These are phyloP conservation scores for Diplazon laetatorius DNA, from an alignment of 2,888 invertebrate genomes.

Conservation along the genomic window DNA sequence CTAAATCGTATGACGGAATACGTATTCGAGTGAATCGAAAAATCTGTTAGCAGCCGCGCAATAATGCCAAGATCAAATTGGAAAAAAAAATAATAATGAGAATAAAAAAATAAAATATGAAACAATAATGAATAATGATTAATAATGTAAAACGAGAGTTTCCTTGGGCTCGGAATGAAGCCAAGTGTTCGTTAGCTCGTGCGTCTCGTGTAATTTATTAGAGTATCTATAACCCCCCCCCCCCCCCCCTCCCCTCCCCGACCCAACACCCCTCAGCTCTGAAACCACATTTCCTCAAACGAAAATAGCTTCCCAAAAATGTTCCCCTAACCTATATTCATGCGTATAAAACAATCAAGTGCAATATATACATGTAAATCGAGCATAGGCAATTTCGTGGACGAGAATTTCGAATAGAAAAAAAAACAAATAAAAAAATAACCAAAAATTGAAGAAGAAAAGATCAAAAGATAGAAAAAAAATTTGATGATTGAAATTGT, in stretches of 20 bases:
- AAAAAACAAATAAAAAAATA: constrained; percentile 39
- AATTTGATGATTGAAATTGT: constrained; percentile 45
- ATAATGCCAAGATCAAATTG: constrained; percentile 49
- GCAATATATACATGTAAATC: constrained; percentile 62
- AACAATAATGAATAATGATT: too few relatives aligned
- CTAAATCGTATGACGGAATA: constrained; percentile 36
- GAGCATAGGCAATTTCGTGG: constrained; percentile 59
- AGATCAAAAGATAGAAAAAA: constrained; percentile 52
- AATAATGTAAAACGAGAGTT: constrained; percentile 43
- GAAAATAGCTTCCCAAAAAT: too few relatives aligned
- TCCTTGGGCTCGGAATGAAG: constrained; percentile 48
- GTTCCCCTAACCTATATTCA: constrained; percentile 49
- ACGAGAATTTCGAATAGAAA: too few relatives aligned
- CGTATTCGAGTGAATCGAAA: constrained; percentile 21
- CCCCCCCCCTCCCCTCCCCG: not conserved
- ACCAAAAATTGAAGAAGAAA: constrained; percentile 11
- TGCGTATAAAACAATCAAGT: constrained; percentile 71
- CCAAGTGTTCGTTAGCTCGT: constrained; percentile 63
- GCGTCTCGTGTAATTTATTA: constrained; percentile 61
- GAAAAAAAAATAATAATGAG: constrained; percentile 8
- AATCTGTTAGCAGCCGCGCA: constrained; percentile 49
- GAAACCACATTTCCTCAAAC: too few relatives aligned
- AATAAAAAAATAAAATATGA: too few relatives aligned
- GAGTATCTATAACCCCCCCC: constrained; percentile 51
- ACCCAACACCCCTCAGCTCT: not conserved